A percentile compares a stretch with the other conserved stretches of the same genome.
phyloP scores from a whole-genome alignment of 2,113 vertebrate species.

The Pantherophis guttatus region DNA sequence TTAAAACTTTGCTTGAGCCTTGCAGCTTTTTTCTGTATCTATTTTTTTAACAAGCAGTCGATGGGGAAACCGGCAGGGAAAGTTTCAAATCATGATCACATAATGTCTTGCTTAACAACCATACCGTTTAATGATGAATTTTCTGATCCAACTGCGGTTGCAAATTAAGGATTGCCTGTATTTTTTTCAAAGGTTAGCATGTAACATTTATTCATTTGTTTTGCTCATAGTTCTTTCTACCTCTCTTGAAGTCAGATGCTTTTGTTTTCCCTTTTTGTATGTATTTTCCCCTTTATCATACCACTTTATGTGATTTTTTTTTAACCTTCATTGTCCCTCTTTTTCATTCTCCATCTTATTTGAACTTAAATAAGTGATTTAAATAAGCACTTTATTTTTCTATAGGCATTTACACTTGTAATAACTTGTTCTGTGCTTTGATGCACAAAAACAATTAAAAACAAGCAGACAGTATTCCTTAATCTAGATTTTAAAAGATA shows the following conservation, averaged over 20 bases:
- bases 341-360: background rate
- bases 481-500: slow-evolving; percentile 39
- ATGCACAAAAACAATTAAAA: slow-evolving; percentile 16
- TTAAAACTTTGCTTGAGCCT: background rate
- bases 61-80: background rate
- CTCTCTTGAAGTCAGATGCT: background rate
- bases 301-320: background rate
- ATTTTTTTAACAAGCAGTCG: background rate
- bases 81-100: background rate
- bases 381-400: slow-evolving; percentile 6
- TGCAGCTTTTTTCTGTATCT: background rate
- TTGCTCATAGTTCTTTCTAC: background rate
- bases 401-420: slow-evolving; percentile 8
- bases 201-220: background rate
- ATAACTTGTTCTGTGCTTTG: slow-evolving; percentile 29
- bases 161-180: background rate
- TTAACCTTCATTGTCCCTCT: background rate
- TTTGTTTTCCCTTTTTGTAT: background rate
- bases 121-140: background rate
- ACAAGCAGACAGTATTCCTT: slow-evolving; percentile 13
- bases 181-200: background rate
- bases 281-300: background rate
- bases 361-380: slow-evolving; percentile 26
- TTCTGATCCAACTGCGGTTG: background rate
- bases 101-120: background rate